These are phyloP conservation scores for Sebastes ruberrimus DNA, from an alignment of 2,797 vertebrate species.

Conservation along the genomic window DNA sequence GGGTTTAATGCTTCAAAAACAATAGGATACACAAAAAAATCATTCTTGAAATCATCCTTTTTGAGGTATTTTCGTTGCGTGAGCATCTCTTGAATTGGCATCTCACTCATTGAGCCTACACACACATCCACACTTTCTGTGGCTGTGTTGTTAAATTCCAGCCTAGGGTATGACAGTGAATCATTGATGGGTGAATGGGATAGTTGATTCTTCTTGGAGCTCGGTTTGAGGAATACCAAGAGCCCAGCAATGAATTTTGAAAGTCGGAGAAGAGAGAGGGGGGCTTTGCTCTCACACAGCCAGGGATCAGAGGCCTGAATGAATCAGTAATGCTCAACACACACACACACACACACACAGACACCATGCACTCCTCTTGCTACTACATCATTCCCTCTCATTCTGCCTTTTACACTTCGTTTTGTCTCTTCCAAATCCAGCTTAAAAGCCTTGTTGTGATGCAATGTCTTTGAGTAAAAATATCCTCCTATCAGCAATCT, in stretches of 20 bases:
- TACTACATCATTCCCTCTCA: constrained; percentile 38
- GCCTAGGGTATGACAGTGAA: constrained; percentile 40
- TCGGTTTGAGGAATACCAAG: constrained; percentile 50
- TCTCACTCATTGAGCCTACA: neutral
- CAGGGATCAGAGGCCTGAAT: constrained; percentile 46
- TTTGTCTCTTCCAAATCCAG: constrained; percentile 27
- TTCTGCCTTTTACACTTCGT: constrained; percentile 10
- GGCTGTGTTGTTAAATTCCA: constrained; percentile 38
- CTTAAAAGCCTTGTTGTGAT: neutral
- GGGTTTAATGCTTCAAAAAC: neutral
- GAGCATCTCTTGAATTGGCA: neutral
- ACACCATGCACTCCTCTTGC: constrained; percentile 7
- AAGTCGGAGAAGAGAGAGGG: constrained; percentile 18
- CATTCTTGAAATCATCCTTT: neutral
- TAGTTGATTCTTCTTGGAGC: constrained; percentile 39
- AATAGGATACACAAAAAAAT: neutral
- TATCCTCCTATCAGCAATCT: neutral
- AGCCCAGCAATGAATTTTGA: constrained; percentile 54
- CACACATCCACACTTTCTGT: neutral
- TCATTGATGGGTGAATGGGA: constrained; percentile 59
- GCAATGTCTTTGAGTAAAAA: neutral
- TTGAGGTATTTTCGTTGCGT: neutral
- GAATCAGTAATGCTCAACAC: constrained; percentile 49
- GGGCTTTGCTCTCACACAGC: constrained; percentile 32
- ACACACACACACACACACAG: constrained; percentile 10